A percentile compares a stretch with the other conserved stretches of the same genome.
Conservation (phyloP, 2,888 invertebrate species). For the Lasioglossum villosulum region DNA sequence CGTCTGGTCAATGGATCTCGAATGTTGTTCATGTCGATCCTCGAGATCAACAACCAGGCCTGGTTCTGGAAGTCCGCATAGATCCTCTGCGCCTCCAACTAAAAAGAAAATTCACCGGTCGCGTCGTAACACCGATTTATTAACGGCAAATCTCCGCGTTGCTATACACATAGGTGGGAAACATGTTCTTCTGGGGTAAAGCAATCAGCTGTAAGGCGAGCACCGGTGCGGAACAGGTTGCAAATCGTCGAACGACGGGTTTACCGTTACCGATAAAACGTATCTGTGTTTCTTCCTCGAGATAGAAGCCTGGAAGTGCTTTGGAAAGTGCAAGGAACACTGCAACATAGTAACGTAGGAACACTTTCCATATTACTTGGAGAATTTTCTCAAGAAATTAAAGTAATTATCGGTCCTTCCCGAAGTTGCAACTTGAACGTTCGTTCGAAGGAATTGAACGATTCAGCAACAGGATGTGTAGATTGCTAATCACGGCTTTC, state of each 20-base stretch:
- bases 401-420: neutral
- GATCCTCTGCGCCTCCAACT: conserved; percentile 92
- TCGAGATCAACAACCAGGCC: conserved; percentile 91
- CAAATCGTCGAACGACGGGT: conserved; percentile 53
- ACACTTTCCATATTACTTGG: neutral
- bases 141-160: neutral
- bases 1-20: conserved; percentile 90
- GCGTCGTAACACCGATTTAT: neutral
- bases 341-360: neutral
- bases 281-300: conserved; percentile 54
- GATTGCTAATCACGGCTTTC: neutral
- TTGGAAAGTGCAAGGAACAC: conserved; percentile 28
- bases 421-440: neutral
- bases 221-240: conserved; percentile 51
- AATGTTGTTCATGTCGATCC: conserved; percentile 88
- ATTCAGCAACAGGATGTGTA: neutral
- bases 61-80: conserved; percentile 94
- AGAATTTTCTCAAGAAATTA: neutral
- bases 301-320: conserved; percentile 29
- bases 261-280: conserved; percentile 72
- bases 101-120: conserved; percentile 68
- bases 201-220: conserved; percentile 18
- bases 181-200: neutral
- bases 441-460: neutral
- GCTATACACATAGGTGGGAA: neutral